A percentile compares a stretch with the other conserved stretches of the same genome.
Conservation (phyloP, 2,113 vertebrate species). For the mouse (Mus musculus) region DNA sequence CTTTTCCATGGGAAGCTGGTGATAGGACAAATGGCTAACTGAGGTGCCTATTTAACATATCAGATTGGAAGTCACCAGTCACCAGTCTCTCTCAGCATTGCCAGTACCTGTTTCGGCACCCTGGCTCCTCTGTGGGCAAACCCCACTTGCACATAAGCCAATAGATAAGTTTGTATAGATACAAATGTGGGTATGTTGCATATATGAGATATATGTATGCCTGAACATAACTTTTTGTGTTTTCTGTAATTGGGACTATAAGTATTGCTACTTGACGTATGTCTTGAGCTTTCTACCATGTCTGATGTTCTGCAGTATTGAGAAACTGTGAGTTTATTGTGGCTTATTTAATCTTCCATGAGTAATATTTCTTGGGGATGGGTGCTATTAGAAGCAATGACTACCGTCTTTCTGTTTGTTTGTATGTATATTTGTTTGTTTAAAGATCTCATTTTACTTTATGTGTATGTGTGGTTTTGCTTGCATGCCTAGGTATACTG, state of each 20-base stretch:
- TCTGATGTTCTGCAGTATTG: neutral
- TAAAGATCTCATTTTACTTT: neutral
- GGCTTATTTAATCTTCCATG: neutral
- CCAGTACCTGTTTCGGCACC: neutral
- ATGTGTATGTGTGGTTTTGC: neutral
- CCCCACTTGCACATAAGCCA: no score
- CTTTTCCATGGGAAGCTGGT: neutral
- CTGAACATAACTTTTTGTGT: neutral
- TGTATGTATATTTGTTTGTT: neutral
- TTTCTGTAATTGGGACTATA: neutral
- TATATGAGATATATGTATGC: neutral
- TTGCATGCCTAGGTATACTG: neutral
- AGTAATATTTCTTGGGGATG: neutral
- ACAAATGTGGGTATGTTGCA: no score
- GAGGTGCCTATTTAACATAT: neutral
- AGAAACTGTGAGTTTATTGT: neutral
- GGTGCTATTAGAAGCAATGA: neutral
- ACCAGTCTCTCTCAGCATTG: neutral
- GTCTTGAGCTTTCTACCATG: no score
- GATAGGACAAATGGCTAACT: neutral
- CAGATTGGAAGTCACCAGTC: neutral
- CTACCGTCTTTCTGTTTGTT: neutral
- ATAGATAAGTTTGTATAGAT: no score
- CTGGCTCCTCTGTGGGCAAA: neutral
- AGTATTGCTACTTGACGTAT: neutral